These are phyloP conservation scores for Zingel zingel DNA, from an alignment of 2,113 vertebrate species.

Conservation along the genomic window DNA sequence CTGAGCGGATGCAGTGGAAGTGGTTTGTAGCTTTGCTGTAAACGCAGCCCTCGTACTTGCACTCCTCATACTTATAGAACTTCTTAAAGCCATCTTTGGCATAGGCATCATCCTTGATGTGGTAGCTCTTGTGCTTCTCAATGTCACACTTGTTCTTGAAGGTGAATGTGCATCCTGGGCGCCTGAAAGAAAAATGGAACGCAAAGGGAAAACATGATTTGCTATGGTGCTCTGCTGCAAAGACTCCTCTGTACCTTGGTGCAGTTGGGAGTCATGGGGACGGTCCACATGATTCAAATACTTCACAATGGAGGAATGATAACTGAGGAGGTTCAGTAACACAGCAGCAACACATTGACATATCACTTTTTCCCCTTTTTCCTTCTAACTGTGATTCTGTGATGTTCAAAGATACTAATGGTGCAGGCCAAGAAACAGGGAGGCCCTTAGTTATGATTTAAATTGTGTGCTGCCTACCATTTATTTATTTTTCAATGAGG, in stretches of 20 bases:
- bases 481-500: not conserved
- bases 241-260: not conserved
- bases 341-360: conserved; percentile 42
- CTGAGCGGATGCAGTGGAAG: conserved; percentile 98
- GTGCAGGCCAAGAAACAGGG: not conserved
- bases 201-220: conserved; percentile 22
- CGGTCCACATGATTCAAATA: conserved; percentile 43
- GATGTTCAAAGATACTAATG: not conserved
- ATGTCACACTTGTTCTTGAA: conserved; percentile 99
- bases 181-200: conserved; percentile 81
- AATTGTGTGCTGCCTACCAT: not conserved
- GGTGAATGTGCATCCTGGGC: conserved; percentile 96
- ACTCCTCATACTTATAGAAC: conserved; percentile 99
- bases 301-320: conserved; percentile 50
- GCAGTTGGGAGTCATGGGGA: conserved; percentile 15
- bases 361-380: not conserved
- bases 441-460: not conserved
- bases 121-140: conserved; percentile 99
- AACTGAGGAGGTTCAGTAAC: conserved; percentile 32
- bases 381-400: not conserved
- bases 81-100: conserved; percentile 99
- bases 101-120: conserved; percentile 99
- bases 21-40: conserved; percentile 99
- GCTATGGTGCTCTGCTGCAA: not conserved
- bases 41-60: conserved; percentile 98